These are phyloP conservation scores for Ditylenchus weischeri DNA, from an alignment of 2,888 invertebrate genomes.

Conservation along the genomic window DNA sequence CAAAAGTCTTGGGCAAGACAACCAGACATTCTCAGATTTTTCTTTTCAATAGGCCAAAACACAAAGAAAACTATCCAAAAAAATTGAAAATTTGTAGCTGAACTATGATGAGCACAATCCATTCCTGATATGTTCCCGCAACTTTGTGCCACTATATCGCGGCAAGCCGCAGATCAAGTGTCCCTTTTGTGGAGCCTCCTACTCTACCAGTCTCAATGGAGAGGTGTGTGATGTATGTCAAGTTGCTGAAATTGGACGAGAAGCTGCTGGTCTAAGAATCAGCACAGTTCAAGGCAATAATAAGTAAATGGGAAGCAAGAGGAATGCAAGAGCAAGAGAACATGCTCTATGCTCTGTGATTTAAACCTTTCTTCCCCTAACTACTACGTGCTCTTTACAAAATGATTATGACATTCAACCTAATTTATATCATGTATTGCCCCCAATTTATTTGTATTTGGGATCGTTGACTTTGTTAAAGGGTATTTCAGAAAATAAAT, in stretches of 20 bases:
- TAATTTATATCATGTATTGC: no score
- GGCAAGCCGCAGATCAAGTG: constrained; percentile 66
- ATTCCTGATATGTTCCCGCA: constrained; percentile 84
- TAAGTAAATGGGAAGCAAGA: constrained; percentile 7
- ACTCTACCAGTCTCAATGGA: constrained; percentile 81
- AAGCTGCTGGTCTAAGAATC: constrained; percentile 75
- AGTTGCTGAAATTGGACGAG: constrained; percentile 85
- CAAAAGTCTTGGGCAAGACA: no score
- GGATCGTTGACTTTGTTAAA: no score
- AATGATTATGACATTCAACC: no score
- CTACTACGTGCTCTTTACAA: no score
- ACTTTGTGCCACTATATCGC: constrained; percentile 85
- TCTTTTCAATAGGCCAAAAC: no score
- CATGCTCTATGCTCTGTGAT: no score
- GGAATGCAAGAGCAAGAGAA: no score
- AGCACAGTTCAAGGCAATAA: constrained; percentile 25
- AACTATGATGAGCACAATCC: constrained; percentile 96
- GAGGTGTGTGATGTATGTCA: constrained; percentile 70
- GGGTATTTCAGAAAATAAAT: no score
- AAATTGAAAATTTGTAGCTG: constrained; percentile 63
- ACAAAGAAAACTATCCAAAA: neutral
- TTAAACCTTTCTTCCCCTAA: no score
- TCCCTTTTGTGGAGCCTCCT: constrained; percentile 82
- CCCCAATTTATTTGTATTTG: no score
- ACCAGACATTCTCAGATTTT: no score